Percentiles rank a stretch among this genome's conserved stretches.
phyloP scores from a whole-genome alignment of 2,797 vertebrate genomes.

The Glyptemys insculpta region DNA sequence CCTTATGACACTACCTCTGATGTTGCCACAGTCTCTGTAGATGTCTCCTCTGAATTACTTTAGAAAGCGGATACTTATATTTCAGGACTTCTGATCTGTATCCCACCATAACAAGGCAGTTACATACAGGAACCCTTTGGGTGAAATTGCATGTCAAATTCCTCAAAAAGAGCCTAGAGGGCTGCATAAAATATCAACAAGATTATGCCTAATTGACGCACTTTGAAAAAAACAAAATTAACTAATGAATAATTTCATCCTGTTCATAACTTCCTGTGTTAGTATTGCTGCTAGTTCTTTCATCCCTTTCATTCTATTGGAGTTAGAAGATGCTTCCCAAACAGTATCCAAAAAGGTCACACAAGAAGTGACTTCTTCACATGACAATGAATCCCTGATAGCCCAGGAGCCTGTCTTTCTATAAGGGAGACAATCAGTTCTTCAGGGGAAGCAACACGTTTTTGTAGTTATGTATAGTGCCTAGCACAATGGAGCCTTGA shows the following conservation, averaged over 20 bases:
- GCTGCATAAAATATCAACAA: not conserved
- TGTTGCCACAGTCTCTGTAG: not conserved
- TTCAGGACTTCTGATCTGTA: not conserved
- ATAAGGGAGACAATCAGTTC: too few relatives aligned
- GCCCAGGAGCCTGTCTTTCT: too few relatives aligned
- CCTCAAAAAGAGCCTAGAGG: not conserved
- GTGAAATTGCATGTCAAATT: accelerated
- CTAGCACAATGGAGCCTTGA: too few relatives aligned
- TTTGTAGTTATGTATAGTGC: too few relatives aligned
- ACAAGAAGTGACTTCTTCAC: not conserved
- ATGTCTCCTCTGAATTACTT: not conserved
- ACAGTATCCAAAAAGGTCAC: accelerated
- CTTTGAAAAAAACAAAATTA: not conserved
- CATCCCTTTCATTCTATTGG: not conserved
- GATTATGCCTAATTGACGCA: not conserved
- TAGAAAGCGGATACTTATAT: not conserved
- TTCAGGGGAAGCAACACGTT: too few relatives aligned
- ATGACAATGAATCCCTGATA: too few relatives aligned
- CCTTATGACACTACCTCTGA: not conserved
- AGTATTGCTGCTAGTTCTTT: not conserved
- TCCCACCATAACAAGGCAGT: accelerated
- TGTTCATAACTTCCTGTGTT: not conserved
- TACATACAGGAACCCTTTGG: not conserved
- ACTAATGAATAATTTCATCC: not conserved
- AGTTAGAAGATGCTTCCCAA: not conserved